These are phyloP conservation scores for Petrocephalus sullivani DNA, from an alignment of 2,797 vertebrate species.

Conservation along the genomic window DNA sequence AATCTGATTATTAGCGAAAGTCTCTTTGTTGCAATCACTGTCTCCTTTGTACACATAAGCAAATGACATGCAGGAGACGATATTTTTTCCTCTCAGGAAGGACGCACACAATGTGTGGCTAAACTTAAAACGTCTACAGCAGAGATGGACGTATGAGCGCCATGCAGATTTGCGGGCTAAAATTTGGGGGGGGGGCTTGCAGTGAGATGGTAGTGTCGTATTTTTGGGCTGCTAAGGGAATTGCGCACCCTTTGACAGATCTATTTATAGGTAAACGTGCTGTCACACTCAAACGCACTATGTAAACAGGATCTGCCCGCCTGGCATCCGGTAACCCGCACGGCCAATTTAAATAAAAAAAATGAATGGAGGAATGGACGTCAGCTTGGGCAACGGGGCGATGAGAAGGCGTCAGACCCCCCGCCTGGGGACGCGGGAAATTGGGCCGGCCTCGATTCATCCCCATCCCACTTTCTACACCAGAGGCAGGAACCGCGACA, in stretches of 20 bases:
- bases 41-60: neutral
- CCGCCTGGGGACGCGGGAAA: slow-evolving; percentile 25
- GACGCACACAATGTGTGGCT: neutral
- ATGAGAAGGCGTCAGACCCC: slow-evolving; percentile 28
- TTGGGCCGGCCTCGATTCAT: slow-evolving; percentile 45
- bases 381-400: slow-evolving; percentile 27
- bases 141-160: neutral
- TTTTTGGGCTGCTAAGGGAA: neutral
- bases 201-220: neutral
- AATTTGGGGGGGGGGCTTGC: neutral
- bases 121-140: neutral
- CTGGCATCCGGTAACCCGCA: neutral
- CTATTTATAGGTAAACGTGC: slow-evolving; percentile 22
- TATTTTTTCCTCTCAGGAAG: neutral
- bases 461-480: slow-evolving; percentile 43
- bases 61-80: neutral
- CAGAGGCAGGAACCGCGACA: slow-evolving; percentile 35
- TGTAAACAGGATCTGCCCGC: slow-evolving; percentile 30
- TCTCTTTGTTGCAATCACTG: neutral
- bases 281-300: neutral
- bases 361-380: slow-evolving; percentile 29
- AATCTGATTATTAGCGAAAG: neutral
- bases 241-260: neutral
- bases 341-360: slow-evolving; percentile 27
- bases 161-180: neutral